phyloP scores from a whole-genome alignment of 2,797 vertebrate species.

The Coendou prehensilis region DNA sequence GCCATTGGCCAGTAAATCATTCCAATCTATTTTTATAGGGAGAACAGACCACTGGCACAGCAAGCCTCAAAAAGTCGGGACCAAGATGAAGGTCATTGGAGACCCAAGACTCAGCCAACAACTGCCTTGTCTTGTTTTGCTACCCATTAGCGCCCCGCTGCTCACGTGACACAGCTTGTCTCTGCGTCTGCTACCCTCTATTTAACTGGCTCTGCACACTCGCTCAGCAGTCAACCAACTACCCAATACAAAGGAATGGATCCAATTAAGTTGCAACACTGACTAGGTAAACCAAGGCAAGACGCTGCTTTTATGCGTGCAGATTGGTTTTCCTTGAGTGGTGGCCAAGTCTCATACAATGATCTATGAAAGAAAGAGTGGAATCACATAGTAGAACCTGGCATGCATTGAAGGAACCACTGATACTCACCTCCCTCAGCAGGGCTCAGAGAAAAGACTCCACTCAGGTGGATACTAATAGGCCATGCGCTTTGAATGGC shows the following conservation, averaged over 20 bases:
- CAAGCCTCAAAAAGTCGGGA: background rate
- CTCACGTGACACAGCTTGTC: too few species aligned
- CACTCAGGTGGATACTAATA: background rate
- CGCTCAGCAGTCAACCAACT: background rate
- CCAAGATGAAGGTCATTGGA: background rate
- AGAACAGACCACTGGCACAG: background rate
- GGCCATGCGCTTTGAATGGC: background rate
- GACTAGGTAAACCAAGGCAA: constrained; percentile 3
- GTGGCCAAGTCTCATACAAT: background rate
- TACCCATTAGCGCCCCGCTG: background rate
- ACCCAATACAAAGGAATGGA: background rate
- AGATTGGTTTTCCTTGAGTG: constrained; percentile 4
- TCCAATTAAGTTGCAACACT: background rate
- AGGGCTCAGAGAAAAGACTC: background rate
- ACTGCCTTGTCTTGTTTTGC: background rate
- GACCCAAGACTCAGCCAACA: background rate
- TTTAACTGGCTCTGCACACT: background rate
- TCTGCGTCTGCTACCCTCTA: background rate
- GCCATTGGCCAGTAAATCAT: background rate
- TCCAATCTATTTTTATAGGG: background rate
- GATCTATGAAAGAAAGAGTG: background rate
- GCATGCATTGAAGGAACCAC: background rate
- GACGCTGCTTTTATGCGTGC: background rate
- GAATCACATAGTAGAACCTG: background rate
- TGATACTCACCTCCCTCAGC: background rate